phyloP scores from a whole-genome alignment of 2,797 vertebrate genomes.

The Gallinago solitaria region DNA sequence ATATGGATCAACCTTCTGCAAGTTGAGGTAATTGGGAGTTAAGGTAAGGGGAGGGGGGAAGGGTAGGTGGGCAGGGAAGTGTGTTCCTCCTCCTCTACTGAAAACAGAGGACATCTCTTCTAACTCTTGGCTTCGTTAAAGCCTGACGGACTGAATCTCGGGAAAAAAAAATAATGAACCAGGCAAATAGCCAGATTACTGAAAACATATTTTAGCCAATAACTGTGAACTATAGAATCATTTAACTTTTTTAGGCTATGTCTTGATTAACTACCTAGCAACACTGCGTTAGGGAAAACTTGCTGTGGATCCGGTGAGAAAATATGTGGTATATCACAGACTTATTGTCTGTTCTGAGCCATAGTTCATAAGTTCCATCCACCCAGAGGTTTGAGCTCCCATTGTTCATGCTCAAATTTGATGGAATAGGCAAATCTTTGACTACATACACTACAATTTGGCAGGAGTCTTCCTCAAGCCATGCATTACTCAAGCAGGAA shows the following conservation, averaged over 20 bases:
- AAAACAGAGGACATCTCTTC: background rate
- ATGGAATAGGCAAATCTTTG: background rate
- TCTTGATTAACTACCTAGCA: conserved; percentile 43
- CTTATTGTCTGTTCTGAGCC: background rate
- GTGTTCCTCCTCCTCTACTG: background rate
- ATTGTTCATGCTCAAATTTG: background rate
- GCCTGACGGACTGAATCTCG: background rate
- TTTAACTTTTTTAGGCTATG: background rate
- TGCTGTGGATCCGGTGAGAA: background rate
- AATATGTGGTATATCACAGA: background rate
- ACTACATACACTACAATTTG: background rate
- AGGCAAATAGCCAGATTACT: conserved; percentile 37
- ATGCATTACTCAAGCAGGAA: background rate
- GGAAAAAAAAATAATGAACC: background rate
- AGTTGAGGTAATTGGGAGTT: conserved; percentile 25
- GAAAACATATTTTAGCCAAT: background rate
- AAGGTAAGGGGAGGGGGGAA: background rate
- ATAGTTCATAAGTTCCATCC: background rate
- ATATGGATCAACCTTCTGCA: conserved; percentile 64
- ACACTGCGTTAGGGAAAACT: background rate
- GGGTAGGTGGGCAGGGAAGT: background rate
- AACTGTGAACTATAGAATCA: background rate
- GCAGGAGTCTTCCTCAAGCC: background rate
- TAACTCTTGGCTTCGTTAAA: conserved; percentile 17
- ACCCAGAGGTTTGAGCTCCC: background rate